These are phyloP conservation scores for Aphyosemion australe DNA, from an alignment of 2,113 vertebrate genomes.

Conservation along the genomic window DNA sequence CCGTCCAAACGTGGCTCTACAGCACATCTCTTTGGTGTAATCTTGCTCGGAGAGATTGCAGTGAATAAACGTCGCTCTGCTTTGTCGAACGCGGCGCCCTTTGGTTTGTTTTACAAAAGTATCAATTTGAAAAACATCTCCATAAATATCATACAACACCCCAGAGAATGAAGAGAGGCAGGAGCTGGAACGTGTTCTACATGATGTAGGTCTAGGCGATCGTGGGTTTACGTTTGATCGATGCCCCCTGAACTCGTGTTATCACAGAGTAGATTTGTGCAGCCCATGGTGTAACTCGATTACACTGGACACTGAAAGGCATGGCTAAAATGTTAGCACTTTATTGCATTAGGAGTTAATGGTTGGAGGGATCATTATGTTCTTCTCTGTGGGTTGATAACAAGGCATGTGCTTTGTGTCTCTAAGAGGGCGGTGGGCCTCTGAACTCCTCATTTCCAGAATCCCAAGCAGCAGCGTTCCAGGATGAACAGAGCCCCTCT, in stretches of 20 bases:
- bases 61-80: slow-evolving; percentile 31
- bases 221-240: slow-evolving; percentile 44
- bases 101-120: slow-evolving; percentile 25
- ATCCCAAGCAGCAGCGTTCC: slow-evolving; percentile 69
- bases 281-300: slow-evolving; percentile 62
- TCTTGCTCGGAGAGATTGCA: slow-evolving; percentile 27
- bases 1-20: slow-evolving; percentile 20
- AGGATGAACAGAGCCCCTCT: slow-evolving; percentile 69
- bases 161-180: slow-evolving; percentile 31
- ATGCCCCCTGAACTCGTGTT: slow-evolving; percentile 50
- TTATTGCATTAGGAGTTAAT: slow-evolving; percentile 75
- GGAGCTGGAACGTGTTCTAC: slow-evolving; percentile 41
- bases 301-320: slow-evolving; percentile 60
- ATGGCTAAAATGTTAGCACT: slow-evolving; percentile 65
- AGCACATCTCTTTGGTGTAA: slow-evolving; percentile 17
- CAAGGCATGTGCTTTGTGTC: slow-evolving; percentile 71
- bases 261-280: slow-evolving; percentile 59
- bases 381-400: slow-evolving; percentile 72
- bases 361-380: slow-evolving; percentile 68
- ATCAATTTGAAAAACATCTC: slow-evolving; percentile 40
- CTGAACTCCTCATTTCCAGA: slow-evolving; percentile 73
- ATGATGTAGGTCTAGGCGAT: slow-evolving; percentile 17
- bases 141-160: slow-evolving; percentile 55
- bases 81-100: slow-evolving; percentile 7
- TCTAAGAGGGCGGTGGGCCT: slow-evolving; percentile 62